Evolutionary conservation across 1,140 invertebrate species (phyloP), one percentile per base, ranked within the genome.

Genomic region (Pomacea maculata): DNA sequence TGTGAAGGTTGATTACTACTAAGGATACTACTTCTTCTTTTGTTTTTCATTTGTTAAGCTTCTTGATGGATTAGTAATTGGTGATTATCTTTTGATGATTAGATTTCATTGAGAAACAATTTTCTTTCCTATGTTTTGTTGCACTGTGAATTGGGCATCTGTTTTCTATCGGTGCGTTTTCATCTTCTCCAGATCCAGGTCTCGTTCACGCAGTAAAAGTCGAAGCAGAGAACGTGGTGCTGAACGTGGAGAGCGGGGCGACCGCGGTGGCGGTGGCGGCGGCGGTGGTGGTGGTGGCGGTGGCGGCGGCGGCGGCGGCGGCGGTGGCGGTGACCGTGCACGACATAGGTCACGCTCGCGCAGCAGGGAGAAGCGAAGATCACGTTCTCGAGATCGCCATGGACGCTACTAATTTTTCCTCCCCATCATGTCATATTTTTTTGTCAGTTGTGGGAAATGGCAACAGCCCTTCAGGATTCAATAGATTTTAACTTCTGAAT

Each of bases 121-220:
- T 21, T 55, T 21, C 3, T 15, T 8, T 65, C 15, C 11, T 54
- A 45, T n/a, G 57, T 34, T 54, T 57, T 54, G 34, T 45, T 21
- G 21, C 7, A 25, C 34, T 45, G 34, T 45, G 34, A 45, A 45
- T 71, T 11, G 80, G 34, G 10, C 14, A 25, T 9, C 21, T 55
- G 21, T n/a, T 34, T 34, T 71, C 65, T 55, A 29, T 14, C 54
- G 6, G 17, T 45, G 21, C 1, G 15, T 21, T 21, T 19, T 21
- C 14, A 1, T 73, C 82, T 29, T 57, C 64, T 54, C 64, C 63
- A 86, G 85, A 67, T 90, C 87, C 29, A 81, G 88, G 78, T 91
- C 90, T n/a, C 82, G 88, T 34, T 90, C 89, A 55, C 89, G 88
- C 74, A 86, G 87, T 45, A 88, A 86, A 21, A 84, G 88, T 54